Conservation (phyloP, 1,140 invertebrate genomes). For the Rhyacophila brunnea region DNA sequence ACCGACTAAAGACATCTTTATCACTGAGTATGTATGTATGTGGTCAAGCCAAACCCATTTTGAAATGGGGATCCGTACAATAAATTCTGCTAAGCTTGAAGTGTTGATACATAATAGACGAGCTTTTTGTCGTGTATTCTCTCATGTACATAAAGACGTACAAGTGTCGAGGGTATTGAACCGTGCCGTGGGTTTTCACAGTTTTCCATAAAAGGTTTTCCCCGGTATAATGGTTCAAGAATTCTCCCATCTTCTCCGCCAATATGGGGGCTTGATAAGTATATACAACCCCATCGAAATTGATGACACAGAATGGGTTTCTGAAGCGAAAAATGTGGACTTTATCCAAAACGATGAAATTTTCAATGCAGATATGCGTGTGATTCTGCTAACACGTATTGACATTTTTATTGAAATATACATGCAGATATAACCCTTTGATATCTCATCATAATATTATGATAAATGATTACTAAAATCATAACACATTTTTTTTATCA, state of each 20-base stretch:
- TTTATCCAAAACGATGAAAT: constrained; percentile 25
- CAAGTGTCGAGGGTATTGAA: constrained; percentile 26
- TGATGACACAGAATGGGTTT: constrained; percentile 29
- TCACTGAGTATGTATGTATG: too few species aligned
- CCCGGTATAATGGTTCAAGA: constrained; percentile 23
- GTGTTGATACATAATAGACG: constrained; percentile 29
- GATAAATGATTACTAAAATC: too few species aligned
- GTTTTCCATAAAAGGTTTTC: constrained; percentile 31
- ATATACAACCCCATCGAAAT: constrained; percentile 26
- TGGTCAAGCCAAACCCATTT: too few species aligned
- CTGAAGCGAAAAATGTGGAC: constrained; percentile 23
- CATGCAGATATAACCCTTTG: too few species aligned
- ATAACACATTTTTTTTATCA: too few species aligned
- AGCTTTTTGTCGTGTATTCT: constrained; percentile 9
- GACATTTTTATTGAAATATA: too few species aligned
- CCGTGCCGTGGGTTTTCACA: constrained; percentile 29
- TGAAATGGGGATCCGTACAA: neutral
- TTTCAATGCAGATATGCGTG: neutral
- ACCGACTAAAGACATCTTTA: too few species aligned
- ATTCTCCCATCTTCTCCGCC: constrained; percentile 17
- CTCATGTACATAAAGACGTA: constrained; percentile 26
- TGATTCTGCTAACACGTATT: too few species aligned
- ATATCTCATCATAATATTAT: too few species aligned
- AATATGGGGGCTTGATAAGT: constrained; percentile 26
- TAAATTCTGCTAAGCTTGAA: constrained; percentile 22